Percentiles rank a stretch among this genome's conserved stretches.
phyloP scores from a whole-genome alignment of 2,113 vertebrate species.

The Saimiri boliviensis region DNA sequence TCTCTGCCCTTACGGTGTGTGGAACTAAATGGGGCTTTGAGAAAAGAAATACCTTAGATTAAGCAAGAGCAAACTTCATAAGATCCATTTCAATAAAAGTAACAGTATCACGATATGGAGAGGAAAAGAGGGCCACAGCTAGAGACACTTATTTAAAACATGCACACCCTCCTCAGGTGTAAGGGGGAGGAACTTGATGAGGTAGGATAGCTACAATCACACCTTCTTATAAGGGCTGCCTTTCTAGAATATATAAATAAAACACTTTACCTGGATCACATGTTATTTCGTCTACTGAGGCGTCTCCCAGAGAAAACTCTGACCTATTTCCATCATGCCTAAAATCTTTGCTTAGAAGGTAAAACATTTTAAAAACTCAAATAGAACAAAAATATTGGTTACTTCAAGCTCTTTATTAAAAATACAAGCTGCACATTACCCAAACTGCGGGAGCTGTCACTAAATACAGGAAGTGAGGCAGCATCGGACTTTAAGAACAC shows the following conservation, averaged over 20 bases:
- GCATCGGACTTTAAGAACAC: not conserved
- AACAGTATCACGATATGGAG: not conserved
- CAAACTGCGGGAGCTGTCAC: not conserved
- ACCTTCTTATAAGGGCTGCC: not conserved
- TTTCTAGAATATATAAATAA: not conserved
- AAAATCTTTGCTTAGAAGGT: slow-evolving; percentile 9
- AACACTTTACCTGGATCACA: not conserved
- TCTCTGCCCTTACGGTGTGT: not conserved
- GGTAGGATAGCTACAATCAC: not conserved
- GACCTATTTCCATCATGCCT: not conserved
- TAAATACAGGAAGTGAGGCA: not conserved
- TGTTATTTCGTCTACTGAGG: not conserved
- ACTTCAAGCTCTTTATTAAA: not conserved
- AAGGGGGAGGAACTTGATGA: not conserved
- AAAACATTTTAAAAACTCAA: slow-evolving; percentile 21
- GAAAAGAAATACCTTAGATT: not conserved
- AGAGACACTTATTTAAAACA: not conserved
- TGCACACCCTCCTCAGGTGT: not conserved
- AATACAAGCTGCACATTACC: not conserved
- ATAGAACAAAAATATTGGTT: not conserved
- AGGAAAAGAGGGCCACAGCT: not conserved
- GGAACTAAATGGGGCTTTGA: not conserved
- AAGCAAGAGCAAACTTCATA: not conserved
- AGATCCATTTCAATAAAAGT: not conserved
- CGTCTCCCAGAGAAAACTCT: not conserved